Conservation (phyloP, 35 echinoderm and acorn worm genomes). For the Diadema setosum region DNA sequence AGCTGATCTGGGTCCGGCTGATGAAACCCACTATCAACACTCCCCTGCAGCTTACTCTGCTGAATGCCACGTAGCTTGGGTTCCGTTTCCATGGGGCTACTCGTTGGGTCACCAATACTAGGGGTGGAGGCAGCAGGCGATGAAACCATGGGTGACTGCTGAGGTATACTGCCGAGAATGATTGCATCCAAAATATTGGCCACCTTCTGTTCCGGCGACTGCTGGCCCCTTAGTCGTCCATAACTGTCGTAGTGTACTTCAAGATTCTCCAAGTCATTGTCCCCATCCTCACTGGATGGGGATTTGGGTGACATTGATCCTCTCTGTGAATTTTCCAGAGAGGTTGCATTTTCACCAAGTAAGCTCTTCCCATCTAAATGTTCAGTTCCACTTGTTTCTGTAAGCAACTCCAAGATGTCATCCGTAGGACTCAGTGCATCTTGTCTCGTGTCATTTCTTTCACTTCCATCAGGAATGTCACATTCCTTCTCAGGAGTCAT, state of each 20-base stretch:
- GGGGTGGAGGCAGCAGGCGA: neutral
- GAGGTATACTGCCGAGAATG: neutral
- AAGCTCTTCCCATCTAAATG: no score
- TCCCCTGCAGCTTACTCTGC: conserved; percentile 7
- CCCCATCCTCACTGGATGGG: neutral
- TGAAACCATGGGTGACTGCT: neutral
- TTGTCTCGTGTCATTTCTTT: no score
- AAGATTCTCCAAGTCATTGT: neutral
- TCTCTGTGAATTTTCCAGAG: no score
- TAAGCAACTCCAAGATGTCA: no score
- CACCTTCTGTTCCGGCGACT: neutral
- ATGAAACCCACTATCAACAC: conserved; percentile 51
- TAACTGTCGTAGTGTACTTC: neutral
- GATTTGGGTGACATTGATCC: no score
- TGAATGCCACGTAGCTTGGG: neutral
- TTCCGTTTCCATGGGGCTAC: neutral
- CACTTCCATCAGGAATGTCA: no score
- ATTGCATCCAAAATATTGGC: neutral
- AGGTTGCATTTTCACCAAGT: no score
- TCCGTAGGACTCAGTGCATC: no score
- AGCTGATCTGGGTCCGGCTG: conserved; percentile 23
- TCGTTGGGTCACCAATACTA: neutral
- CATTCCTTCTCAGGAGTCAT: no score
- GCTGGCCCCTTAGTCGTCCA: neutral
- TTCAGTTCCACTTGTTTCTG: no score